Evolutionary conservation across 2,113 vertebrate genomes (phyloP).

Genomic region (Gymnocephalus cernua): DNA sequence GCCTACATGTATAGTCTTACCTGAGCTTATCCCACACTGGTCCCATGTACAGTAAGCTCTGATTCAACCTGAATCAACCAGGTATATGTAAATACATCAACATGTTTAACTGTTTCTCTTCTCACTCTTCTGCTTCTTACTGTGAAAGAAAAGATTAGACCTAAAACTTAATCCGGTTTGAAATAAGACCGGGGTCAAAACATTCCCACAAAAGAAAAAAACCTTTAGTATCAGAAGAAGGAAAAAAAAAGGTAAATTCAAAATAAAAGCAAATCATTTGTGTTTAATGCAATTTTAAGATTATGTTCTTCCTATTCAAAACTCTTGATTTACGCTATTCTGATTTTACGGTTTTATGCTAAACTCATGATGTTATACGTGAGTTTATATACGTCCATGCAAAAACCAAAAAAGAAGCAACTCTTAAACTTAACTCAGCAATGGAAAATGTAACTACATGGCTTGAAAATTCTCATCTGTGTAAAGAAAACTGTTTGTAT

Average conservation of each 20-base stretch:
- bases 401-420: too few species aligned
- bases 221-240: neutral
- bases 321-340: neutral
- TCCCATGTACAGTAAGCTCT: slow-evolving; percentile 30
- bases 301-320: neutral
- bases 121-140: neutral
- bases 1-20: neutral
- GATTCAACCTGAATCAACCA: too few species aligned
- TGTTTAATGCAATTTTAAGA: neutral
- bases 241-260: neutral
- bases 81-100: slow-evolving; percentile 24
- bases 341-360: neutral
- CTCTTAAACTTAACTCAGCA: too few species aligned
- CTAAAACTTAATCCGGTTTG: neutral
- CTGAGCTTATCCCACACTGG: slow-evolving; percentile 29
- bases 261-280: neutral
- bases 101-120: neutral
- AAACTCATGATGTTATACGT: neutral
- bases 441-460: too few species aligned
- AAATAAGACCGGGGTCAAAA: neutral
- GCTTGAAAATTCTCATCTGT: too few species aligned
- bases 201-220: neutral
- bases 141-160: slow-evolving; percentile 1
- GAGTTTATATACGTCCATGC: too few species aligned
- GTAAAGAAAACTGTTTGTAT: too few species aligned